Evolutionary conservation across 2,888 invertebrate genomes (phyloP), one percentile per base, ranked within the genome.

Genomic region (Campoletis raptor): DNA sequence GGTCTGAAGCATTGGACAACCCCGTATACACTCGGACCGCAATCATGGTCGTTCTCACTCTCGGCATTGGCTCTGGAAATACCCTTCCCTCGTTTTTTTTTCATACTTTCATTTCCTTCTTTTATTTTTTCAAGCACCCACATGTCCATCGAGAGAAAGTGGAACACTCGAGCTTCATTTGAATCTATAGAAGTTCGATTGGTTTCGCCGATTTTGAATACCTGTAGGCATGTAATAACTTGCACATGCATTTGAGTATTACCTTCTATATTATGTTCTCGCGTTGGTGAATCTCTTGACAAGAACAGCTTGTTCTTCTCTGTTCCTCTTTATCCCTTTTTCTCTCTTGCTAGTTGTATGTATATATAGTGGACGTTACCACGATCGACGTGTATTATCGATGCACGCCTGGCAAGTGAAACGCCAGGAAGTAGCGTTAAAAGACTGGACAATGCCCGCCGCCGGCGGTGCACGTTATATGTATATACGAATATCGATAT

Each of bases 381-480:
- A 21, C 79, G 81, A 82, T 87, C 79, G 86, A 85, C 82, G 81
- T 79, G 76, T 72, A 87, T 77, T 82, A 82, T 87, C 86, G 86
- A 85, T 82, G 82, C 85, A 79, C 85, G 84, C 70, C 76, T 69
- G 82, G 76, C 86, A 82, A 85, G 85, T 87, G 85, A 81, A 87
- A 85, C 85, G 82, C 79, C 86, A 82, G 86, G 86, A 87, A 85
- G 85, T 85, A 74, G 74, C 79, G 86, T 87, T 82, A 82, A 85
- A 82, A 82, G 74, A 42, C 81, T 80, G 70, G 77, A 87, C 86
- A 87, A 87, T 87, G 81, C 85, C 54, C 69, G 84, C 81, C 66
- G 86, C 78, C 69, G 83, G 76, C 52, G 45, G 24, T 54, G 66
- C 42, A 73, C n/a, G 48, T 52, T 64, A 73, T 61, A 42, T 48